These are phyloP conservation scores for Marronus borbonicus DNA, from an alignment of 2,888 invertebrate species.

Conservation along the genomic window DNA sequence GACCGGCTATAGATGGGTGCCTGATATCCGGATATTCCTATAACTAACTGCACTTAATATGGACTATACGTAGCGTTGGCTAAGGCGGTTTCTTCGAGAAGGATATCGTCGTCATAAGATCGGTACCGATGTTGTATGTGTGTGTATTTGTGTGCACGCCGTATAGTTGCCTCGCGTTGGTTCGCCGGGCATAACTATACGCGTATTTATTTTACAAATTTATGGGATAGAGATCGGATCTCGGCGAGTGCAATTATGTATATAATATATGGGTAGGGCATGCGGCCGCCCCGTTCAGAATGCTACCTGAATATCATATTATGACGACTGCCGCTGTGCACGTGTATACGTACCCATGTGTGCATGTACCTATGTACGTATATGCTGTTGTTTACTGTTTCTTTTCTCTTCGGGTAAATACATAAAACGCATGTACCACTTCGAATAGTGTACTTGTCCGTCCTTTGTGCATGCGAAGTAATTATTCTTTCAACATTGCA, in stretches of 20 bases:
- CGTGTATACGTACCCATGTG: conserved; percentile 1
- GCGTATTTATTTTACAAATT: conserved; percentile 71
- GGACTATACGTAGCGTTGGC: not conserved
- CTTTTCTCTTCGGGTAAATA: not conserved
- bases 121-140: conserved; percentile 26
- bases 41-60: not conserved
- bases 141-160: conserved; percentile 13
- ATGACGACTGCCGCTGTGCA: conserved; percentile 54
- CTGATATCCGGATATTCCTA: not conserved
- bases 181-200: conserved; percentile 31
- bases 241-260: conserved; percentile 69
- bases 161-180: not conserved
- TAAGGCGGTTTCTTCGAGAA: conserved; percentile 27
- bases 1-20: too few relatives aligned
- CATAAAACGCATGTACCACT: not conserved
- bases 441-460: too few relatives aligned
- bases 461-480: too few relatives aligned
- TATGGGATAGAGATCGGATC: conserved; percentile 69
- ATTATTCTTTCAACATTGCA: too few relatives aligned
- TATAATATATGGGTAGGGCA: conserved; percentile 64
- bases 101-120: conserved; percentile 23
- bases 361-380: not conserved
- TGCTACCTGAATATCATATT: conserved; percentile 70
- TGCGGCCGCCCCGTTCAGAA: conserved; percentile 56
- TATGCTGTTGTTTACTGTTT: conserved; percentile 7